These are phyloP conservation scores for Amblyteles armatorius DNA, from an alignment of 2,888 invertebrate species.

Conservation along the genomic window DNA sequence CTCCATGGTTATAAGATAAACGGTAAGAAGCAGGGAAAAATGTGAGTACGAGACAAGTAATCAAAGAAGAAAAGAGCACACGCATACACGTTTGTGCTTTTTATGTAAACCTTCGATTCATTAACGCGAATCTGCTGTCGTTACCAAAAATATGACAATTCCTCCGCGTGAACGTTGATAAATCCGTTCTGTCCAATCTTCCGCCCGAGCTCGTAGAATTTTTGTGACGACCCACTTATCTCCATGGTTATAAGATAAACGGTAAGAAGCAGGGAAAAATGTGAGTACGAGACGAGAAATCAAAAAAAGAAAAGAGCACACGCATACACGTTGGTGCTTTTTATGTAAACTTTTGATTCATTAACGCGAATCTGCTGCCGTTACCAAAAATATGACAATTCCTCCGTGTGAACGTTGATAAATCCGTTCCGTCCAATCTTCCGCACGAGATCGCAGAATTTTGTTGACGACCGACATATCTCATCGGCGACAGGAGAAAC, in stretches of 20 bases:
- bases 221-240: not conserved
- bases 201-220: not conserved
- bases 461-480: not conserved
- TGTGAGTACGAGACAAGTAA: not conserved
- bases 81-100: not conserved
- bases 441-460: not conserved
- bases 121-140: too few relatives aligned
- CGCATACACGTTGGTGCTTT: too few relatives aligned
- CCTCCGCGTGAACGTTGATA: too few relatives aligned
- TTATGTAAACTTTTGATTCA: not conserved
- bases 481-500: not conserved
- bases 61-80: not conserved
- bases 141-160: too few relatives aligned
- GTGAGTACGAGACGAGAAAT: not conserved
- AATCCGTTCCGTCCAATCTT: not conserved
- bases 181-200: not conserved
- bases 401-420: not conserved
- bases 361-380: not conserved
- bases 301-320: too few relatives aligned
- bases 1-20: not conserved
- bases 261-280: constrained; percentile 16
- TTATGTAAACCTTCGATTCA: not conserved
- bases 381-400: not conserved
- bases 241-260: not conserved
- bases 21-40: constrained; percentile 7